Conservation (phyloP, 2,113 vertebrate genomes). For the Accipiter virgatus region DNA sequence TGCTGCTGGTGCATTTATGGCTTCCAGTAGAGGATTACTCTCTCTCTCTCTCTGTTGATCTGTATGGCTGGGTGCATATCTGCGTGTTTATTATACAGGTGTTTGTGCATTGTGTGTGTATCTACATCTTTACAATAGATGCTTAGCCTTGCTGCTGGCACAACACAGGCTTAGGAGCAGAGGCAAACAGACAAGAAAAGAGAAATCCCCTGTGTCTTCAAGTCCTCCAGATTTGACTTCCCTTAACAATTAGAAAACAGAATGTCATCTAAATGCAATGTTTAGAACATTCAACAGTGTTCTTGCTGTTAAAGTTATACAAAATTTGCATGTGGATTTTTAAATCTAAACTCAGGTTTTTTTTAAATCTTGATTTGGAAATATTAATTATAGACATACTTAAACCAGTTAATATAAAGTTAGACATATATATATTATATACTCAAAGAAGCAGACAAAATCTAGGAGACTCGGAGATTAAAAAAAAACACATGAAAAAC, state of each 20-base stretch:
- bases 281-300: neutral
- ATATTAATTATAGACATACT: neutral
- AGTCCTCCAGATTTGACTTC: neutral
- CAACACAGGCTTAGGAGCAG: fast-evolving
- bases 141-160: neutral
- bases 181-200: neutral
- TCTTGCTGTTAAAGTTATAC: neutral
- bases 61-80: neutral
- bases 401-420: neutral
- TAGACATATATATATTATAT: neutral
- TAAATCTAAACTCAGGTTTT: neutral
- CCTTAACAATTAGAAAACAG: neutral
- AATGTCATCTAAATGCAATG: neutral
- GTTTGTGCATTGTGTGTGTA: neutral
- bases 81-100: neutral
- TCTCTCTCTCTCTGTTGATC: neutral
- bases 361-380: neutral
- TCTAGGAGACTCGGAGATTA: neutral
- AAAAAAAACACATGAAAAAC: neutral
- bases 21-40: neutral
- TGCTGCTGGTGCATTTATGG: neutral
- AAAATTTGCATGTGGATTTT: neutral
- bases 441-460: neutral
- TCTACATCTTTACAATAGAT: neutral
- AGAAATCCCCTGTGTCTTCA: neutral